Conservation (phyloP, 2,797 vertebrate genomes). For the Salarias fasciatus region DNA sequence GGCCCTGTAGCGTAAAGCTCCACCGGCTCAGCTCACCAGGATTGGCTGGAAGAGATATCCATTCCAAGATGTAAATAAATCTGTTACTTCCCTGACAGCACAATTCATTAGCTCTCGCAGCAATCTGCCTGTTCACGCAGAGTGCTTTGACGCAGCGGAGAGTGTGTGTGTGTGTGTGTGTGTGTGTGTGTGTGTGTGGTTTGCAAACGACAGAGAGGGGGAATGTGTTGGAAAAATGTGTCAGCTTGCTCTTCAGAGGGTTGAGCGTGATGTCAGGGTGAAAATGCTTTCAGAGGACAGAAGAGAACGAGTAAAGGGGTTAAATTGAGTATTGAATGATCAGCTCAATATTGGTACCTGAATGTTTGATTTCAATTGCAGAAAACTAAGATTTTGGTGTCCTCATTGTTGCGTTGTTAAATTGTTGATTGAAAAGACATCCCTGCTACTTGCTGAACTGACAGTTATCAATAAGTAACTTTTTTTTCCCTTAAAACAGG, state of each 20-base stretch:
- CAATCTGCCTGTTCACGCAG: constrained; percentile 64
- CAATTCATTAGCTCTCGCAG: constrained; percentile 76
- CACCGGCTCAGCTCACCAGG: constrained; percentile 49
- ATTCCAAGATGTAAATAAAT: constrained; percentile 76
- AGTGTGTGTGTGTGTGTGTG: constrained; percentile 22
- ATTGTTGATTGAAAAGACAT: no score
- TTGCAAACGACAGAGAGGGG: constrained; percentile 10
- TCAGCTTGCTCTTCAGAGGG: constrained; percentile 59
- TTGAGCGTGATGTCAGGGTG: constrained; percentile 55
- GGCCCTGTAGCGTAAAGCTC: constrained; percentile 28
- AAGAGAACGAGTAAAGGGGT: constrained; percentile 27
- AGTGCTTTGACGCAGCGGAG: constrained; percentile 56
- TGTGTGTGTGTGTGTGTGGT: constrained; percentile 27
- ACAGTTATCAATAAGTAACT: no score
- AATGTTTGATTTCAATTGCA: no score
- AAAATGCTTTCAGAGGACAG: constrained; percentile 46
- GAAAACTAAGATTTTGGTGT: no score
- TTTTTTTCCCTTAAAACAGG: no score
- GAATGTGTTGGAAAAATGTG: constrained; percentile 49
- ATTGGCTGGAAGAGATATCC: constrained; percentile 64
- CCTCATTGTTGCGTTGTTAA: no score
- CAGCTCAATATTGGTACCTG: no score
- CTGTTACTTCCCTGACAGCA: constrained; percentile 75
- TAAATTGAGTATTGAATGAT: constrained; percentile 27
- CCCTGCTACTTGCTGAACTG: no score